Evolutionary conservation across 2,888 invertebrate species (phyloP), one percentile per base, ranked within the genome.

Genomic region (Drosophila neoperkinsi): DNA sequence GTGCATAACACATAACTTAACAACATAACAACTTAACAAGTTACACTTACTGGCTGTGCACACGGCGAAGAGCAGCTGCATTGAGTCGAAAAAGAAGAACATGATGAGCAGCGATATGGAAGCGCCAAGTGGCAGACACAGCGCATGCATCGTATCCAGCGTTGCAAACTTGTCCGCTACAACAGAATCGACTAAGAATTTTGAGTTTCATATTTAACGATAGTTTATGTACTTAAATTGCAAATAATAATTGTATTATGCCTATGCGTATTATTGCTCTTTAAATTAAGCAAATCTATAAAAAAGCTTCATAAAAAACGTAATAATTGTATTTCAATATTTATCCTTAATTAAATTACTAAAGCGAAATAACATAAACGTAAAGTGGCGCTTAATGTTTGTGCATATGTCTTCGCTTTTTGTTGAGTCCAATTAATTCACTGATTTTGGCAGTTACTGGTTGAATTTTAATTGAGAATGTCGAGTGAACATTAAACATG

Each of bases 1-100:
- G n/a, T 25, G 18, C n/a, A 11, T 46, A 49, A 33, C 18, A 36
- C 6, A 58, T 11, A 51, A 46, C 46, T 7, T 21, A 46, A 21
- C 21, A 21, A 46, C 4, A 46, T 46, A 21, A 16, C 21, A 21
- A 46, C 4, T 21, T 46, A 21, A 16, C 43, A 51, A 36, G 55
- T 13, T 49, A 46, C 57, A 95, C 96, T 96, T 94, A 99, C 99
- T 98, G 92, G 99, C 99, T 91, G 99, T 99, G 93, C 98, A 99
- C 90, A 99, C 98, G 79, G 97, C 98, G 94, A 96, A 98, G 88
- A 96, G 96, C 95, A 97, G 97, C 94, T 99, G 99, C 97, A 99
- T 98, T 67, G 99, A 99, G 94, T 99, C 99, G 93, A 99, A 99
- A 94, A 99, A 99, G 95, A 99, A 98, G 94, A 99, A 99, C 99